Base-by-base conservation (phyloP, 2,888 invertebrate genomes). In the Baccha elongata region DNA sequence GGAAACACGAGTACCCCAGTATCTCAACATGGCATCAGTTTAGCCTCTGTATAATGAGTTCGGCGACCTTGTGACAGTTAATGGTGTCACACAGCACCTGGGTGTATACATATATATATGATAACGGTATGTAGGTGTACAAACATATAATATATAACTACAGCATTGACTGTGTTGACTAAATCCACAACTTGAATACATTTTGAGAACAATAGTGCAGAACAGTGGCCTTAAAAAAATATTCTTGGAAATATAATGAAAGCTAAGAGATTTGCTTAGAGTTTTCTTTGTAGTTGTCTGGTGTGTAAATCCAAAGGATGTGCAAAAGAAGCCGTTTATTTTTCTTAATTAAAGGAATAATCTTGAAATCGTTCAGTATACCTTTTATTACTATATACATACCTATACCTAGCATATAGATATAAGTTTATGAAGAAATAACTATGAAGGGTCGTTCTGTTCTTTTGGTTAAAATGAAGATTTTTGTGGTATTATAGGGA, bases 261-360 rank as follows among this genome's bases (percentile, higher is more conserved):
- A 52, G 46, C 35, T 55, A 35, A n/a, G 37, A 53, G 68, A 50
- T 73, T 83, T 78, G 72, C 55, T 62, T 64, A 73, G 64, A 73
- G 73, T 73, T 83, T 78, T 67, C 73, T 44, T 37, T 21, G 50
- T 68, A 40, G 64, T 60, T 58, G 62, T 71, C 46, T 26, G 32
- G 46, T 44, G 19, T 55, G 44, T 76, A 67, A n/a, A 62, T 75
- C 75, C 69, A 50, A n/a, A 58, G 55, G 71, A 72, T 72, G 55
- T 83, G 46, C 11, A 26, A 68, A 64, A 62, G 78, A 83, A 78
- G 68, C 73, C 68, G 64, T 83, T 78, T 83, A 83, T 83, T 68
- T 78, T 83, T 73, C 67, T 68, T 78, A 83, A 83, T 83, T 83
- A 83, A 83, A 68, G 83, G 64, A 72, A 73, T 78, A 78, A 78